These are phyloP conservation scores for Lycopodina hypogea DNA, from an alignment of 37 sponge, comb jelly and placozoan species.

Conservation along the genomic window DNA sequence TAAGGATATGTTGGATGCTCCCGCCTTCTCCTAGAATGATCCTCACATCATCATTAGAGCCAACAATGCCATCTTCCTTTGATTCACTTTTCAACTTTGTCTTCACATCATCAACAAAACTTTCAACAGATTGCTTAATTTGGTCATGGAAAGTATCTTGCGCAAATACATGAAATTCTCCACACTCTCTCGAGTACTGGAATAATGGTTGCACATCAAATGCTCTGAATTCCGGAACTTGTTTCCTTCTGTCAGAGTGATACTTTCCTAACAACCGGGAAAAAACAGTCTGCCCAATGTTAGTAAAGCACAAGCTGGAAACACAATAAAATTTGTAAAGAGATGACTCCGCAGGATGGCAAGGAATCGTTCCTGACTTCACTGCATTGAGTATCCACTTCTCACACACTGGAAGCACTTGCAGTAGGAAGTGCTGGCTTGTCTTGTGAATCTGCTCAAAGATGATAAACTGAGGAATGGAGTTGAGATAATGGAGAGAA, in stretches of 20 bases:
- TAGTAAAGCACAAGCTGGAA: conserved; percentile 21
- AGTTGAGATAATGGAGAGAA: conserved; percentile 31
- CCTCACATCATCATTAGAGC: conserved; percentile 32
- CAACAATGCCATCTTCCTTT: conserved; percentile 35
- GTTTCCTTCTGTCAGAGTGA: background rate
- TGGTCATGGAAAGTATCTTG: conserved; percentile 10
- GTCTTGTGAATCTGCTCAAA: conserved; percentile 72
- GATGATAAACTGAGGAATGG: conserved; percentile 34
- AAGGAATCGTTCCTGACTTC: conserved; percentile 4
- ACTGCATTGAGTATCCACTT: conserved; percentile 74
- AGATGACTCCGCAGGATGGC: conserved; percentile 21
- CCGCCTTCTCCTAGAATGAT: conserved; percentile 59
- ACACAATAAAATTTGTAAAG: conserved; percentile 14
- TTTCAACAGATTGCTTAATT: background rate
- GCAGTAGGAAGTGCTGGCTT: conserved; percentile 57
- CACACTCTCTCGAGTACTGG: conserved; percentile 10
- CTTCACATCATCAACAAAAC: background rate
- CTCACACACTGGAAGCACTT: conserved; percentile 54
- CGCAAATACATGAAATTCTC: conserved; percentile 9
- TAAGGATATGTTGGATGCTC: conserved; percentile 36
- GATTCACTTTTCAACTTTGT: conserved; percentile 5
- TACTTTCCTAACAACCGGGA: background rate
- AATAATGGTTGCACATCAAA: conserved; percentile 15
- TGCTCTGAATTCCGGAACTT: background rate
- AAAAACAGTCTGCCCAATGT: background rate